Evolutionary conservation across 2,113 vertebrate species (phyloP), one percentile per base, ranked within the genome.

Genomic region (Lamprotornis superbus): DNA sequence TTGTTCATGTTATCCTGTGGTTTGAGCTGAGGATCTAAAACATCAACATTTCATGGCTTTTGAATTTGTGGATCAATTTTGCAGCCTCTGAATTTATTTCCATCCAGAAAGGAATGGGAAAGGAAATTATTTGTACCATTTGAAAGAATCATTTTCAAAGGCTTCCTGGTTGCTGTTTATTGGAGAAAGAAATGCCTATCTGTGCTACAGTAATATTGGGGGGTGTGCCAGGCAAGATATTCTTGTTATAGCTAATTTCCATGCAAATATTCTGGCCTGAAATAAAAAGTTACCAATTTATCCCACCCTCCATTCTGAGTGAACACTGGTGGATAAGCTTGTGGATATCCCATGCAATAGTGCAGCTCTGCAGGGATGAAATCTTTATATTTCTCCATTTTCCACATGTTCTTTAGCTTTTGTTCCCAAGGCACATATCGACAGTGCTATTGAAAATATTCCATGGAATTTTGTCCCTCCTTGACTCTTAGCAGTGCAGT

Each of bases 101-200:
- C 13, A 55, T 75, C 23, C 30, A 47, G 28, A 83, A 82, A 87
- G 19, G 16, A 88, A 64, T n/a, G n/a, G 39, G 25, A 90, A 83
- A 53, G 37, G 28, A 71, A 83, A 75, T 63, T 15, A 31, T 35
- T 17, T 37, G 3, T 83, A 15, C 18, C 7, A 2, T 47, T 61
- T 28, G 13, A 84, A 93, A 78, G 24, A 49, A 47, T 89, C 3
- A 0, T 75, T 91, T 96, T 90, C 35, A 71, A 35, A 89, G 65
- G 12, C 30, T 75, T 94, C 44, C 21, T 67, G 3, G 11, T 65
- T 73, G 55, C 59, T 93, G 25, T 52, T 44, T 87, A 53, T 68
- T 79, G 87, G 78, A 89, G 90, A 95, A 91, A 94, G 78, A 94
- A 95, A 81, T 91, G 56, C 44, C 35, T 84, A 19, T 23, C 52